Evolutionary conservation across 2,888 invertebrate species (phyloP), one percentile per base, ranked within the genome.

Genomic region (Machimus atricapillus): DNA sequence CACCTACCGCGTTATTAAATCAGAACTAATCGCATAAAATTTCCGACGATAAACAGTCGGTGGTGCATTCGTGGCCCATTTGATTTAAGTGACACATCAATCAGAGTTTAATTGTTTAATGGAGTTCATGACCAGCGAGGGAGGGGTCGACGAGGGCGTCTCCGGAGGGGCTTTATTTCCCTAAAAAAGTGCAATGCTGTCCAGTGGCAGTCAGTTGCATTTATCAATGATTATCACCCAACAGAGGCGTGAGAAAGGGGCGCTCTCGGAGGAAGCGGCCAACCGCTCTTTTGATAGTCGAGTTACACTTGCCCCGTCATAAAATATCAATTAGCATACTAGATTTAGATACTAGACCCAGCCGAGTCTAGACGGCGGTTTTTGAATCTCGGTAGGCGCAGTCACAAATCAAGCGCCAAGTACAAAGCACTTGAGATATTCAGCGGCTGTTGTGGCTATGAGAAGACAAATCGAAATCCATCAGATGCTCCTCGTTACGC

Each of bases 301-400:
- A 23, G 52, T 34, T 56, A 16, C 81, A 81, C 56, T 81, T 81
- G 81, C 31, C 31, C 16, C 81, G 52, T 34, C 52, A 81, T 81
- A 81, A 81, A 81, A 81, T 81, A 43, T 81, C 81, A 81, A 81
- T 81, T 81, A 81, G 52, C 52, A 34, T 34, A 78, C 66, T 66
- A 27, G 66, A 66, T 23, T 23, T 66, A 66, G 66, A 66, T 23
- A 27, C 31, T 58, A 66, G 31, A 31, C 52, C 34, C 66, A 83
- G 66, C n/a, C 73, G 9, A n/a, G 58, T n/a, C 37, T 73, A 66
- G 66, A 66, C 66, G 12, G 23, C 66, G 27, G 12, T 27, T 12
- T 19, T 66, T n/a, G 14, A 27, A 66, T 19, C 66, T 27, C 19
- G 23, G 58, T 2, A 23, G 1, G n/a, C 81, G 23, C 81, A 81